Evolutionary conservation across 1,140 invertebrate genomes (phyloP).

Genomic region (Aphelinus atriplicis): DNA sequence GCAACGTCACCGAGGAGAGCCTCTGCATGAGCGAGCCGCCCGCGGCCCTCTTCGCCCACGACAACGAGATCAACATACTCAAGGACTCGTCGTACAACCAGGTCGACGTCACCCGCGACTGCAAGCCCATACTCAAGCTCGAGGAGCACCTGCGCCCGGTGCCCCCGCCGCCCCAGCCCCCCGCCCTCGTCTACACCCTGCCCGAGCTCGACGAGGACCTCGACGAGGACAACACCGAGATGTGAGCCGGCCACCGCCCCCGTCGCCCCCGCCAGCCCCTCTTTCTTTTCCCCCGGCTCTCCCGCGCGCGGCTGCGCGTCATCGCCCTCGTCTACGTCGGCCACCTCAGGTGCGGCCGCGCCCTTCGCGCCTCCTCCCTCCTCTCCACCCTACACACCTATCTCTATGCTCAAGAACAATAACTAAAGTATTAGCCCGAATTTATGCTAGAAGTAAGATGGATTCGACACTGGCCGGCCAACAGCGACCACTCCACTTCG

Average conservation of each 20-base stretch:
- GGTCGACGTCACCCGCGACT: slow-evolving; percentile 62
- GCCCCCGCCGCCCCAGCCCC: slow-evolving; percentile 64
- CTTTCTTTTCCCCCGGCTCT: slow-evolving; percentile 32
- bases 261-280: slow-evolving; percentile 20
- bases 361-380: neutral
- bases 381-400: slow-evolving; percentile 46
- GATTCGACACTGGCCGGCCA: neutral
- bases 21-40: slow-evolving; percentile 69
- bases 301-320: too few relatives aligned
- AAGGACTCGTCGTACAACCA: slow-evolving; percentile 64
- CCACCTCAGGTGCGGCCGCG: neutral
- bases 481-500: too few relatives aligned
- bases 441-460: slow-evolving; percentile 23
- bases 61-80: slow-evolving; percentile 64
- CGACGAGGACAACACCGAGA: slow-evolving; percentile 70
- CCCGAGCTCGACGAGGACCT: slow-evolving; percentile 70
- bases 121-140: slow-evolving; percentile 60
- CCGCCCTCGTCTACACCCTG: slow-evolving; percentile 72
- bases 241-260: slow-evolving; percentile 55
- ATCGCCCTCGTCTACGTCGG: slow-evolving; percentile 49
- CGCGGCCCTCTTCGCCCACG: slow-evolving; percentile 65
- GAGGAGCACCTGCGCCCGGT: slow-evolving; percentile 57
- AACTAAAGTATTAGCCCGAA: slow-evolving; percentile 50
- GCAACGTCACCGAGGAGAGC: slow-evolving; percentile 74
- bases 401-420: slow-evolving; percentile 61